A percentile compares a stretch with the other conserved stretches of the same genome.
These are phyloP conservation scores for Aplidium turbinatum DNA, from an alignment of 23 tunicate species.

Conservation along the genomic window DNA sequence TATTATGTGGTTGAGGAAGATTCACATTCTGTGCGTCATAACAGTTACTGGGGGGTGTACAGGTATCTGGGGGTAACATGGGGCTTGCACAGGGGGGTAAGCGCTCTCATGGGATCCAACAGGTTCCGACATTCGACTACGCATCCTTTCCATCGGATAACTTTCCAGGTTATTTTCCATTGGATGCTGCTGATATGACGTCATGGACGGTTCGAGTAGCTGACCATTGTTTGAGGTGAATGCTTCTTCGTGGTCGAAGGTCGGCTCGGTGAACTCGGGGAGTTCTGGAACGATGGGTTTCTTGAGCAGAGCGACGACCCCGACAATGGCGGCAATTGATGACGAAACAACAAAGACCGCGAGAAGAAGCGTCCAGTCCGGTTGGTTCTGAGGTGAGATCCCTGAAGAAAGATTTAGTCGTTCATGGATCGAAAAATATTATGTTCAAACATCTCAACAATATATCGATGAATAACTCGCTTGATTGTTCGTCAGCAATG, in stretches of 20 bases:
- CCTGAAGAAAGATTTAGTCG: too few relatives aligned
- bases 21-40: constrained; percentile 60
- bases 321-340: constrained; percentile 60
- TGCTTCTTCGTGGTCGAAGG: constrained; percentile 6
- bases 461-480: too few relatives aligned
- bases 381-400: constrained; percentile 32
- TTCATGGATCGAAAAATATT: too few relatives aligned
- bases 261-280: constrained; percentile 62
- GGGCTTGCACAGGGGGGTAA: background rate
- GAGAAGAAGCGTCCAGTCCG: constrained; percentile 70
- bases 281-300: constrained; percentile 55
- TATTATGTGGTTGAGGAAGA: too few relatives aligned
- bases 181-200: constrained; percentile 65
- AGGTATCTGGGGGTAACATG: background rate
- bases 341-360: constrained; percentile 61
- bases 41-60: constrained; percentile 33
- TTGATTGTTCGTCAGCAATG: too few relatives aligned
- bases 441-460: too few relatives aligned
- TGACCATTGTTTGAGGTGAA: background rate
- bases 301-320: constrained; percentile 47
- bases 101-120: constrained; percentile 5
- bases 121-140: background rate
- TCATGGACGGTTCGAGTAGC: constrained; percentile 26
- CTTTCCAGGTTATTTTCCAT: constrained; percentile 49
- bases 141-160: constrained; percentile 61